These are phyloP conservation scores for Panonychus citri DNA, from an alignment of 1,140 invertebrate genomes.

Conservation along the genomic window DNA sequence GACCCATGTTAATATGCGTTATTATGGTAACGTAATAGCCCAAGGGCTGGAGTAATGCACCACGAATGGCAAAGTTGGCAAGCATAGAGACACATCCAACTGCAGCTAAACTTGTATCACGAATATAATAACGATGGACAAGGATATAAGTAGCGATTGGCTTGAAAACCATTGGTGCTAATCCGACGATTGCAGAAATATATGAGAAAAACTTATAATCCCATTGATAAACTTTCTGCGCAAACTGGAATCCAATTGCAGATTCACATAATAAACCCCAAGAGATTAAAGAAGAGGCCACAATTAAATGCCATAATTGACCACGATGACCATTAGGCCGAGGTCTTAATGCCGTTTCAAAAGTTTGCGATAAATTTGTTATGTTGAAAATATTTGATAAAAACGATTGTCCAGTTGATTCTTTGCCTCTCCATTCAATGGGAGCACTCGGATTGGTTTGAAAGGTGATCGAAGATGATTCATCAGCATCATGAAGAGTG, in stretches of 20 bases:
- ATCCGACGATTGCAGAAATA: background rate
- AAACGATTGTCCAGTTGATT: too few relatives aligned
- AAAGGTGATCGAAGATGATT: too few relatives aligned
- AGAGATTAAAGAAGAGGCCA: background rate
- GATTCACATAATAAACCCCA: background rate
- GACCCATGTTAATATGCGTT: background rate
- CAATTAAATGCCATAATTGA: slow-evolving; percentile 2
- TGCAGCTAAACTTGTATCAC: background rate
- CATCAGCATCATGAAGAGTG: too few relatives aligned
- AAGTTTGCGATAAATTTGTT: slow-evolving; percentile 1
- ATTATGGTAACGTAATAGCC: slow-evolving; percentile 1
- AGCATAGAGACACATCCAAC: background rate
- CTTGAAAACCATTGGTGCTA: background rate
- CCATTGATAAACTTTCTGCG: slow-evolving; percentile 5
- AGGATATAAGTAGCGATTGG: background rate
- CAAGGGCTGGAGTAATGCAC: background rate
- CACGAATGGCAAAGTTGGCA: background rate
- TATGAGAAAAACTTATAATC: slow-evolving; percentile 2
- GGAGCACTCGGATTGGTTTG: too few relatives aligned
- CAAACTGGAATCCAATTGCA: slow-evolving; percentile 5
- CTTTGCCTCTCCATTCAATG: too few relatives aligned
- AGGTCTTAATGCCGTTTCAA: background rate
- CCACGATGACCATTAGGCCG: background rate
- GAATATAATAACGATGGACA: background rate
- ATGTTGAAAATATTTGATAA: background rate